Evolutionary conservation across 2,888 invertebrate genomes (phyloP).

Genomic region (Buathra laborator): DNA sequence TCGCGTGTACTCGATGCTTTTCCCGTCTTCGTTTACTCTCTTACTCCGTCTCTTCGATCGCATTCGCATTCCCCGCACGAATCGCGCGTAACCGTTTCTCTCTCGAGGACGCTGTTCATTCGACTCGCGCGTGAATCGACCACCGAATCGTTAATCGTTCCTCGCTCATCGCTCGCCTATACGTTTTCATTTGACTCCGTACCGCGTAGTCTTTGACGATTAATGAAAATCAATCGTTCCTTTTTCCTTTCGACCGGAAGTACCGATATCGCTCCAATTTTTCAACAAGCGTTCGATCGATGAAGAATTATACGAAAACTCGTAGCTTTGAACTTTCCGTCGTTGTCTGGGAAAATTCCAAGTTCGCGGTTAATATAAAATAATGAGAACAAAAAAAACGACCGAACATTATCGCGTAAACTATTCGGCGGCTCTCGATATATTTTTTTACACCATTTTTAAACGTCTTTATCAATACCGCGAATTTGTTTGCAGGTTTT

Average conservation of each 20-base stretch:
- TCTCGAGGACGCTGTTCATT: slow-evolving; percentile 65
- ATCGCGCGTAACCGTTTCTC: slow-evolving; percentile 71
- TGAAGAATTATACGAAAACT: no score
- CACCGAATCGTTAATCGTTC: slow-evolving; percentile 59
- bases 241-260: background rate
- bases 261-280: no score
- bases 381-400: no score
- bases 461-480: no score
- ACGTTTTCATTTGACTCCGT: slow-evolving; percentile 27
- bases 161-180: slow-evolving; percentile 17
- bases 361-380: no score
- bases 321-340: no score
- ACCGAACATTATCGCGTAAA: no score
- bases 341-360: no score
- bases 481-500: no score
- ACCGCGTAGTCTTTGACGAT: slow-evolving; percentile 23
- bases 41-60: slow-evolving; percentile 38
- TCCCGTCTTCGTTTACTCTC: background rate
- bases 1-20: background rate
- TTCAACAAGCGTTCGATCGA: no score
- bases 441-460: no score
- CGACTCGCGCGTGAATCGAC: slow-evolving; percentile 54
- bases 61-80: slow-evolving; percentile 68
- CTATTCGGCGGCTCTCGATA: no score
- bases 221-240: background rate